Base-by-base conservation (phyloP, 2,113 vertebrate species). In the Rhinichthys klamathensis region DNA sequence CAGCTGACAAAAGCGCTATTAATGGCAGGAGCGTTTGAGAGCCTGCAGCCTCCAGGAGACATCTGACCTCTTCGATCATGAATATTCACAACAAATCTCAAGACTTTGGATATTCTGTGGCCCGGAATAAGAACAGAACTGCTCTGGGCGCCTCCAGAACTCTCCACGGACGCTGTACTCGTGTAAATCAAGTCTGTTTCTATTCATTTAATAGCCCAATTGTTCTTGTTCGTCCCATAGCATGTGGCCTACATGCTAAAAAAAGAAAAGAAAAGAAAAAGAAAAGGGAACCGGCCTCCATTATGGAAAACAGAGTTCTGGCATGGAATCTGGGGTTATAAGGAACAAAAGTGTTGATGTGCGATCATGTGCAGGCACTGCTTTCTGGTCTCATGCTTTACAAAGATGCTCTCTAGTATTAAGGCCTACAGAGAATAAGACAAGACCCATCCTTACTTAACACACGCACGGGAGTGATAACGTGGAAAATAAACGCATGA, bases 231-330 rank as follows among this genome's bases (percentile, higher is more conserved):
- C 56, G 18, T 75, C 84, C 35, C 70, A 35, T 10, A 46, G 73
- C 49, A 70, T n/a, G 32, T 65, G 83, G 63, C 86, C 86, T 86
- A 88, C 72, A 82, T 88, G 82, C 25, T 75, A 21, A 84, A 84
- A 86, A 72, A 65, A 78, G 44, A 21, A 84, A 81, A 88, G 56
- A 65, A 58, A 30, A 30, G 2, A 30, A 30, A 30, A 30, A 2
- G 30, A n/a, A n/a, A n/a, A 46, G 4, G 23, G 44, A 61, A 18
- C 11, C n/a, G 61, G 21, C 79, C 75, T 61, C 25, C 38, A 27
- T 82, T 30, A 49, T 21, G 46, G 72, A 81, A 81, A 78, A 72
- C 77, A 11, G 80, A 8, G 80, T 65, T 56, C 41, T 75, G 8
- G 58, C 60, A 23, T 60, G 18, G 18, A 54, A 21, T 80, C 41